Evolutionary conservation across 2,888 invertebrate species (phyloP).

Genomic region (Tanytarsus gracilentus): DNA sequence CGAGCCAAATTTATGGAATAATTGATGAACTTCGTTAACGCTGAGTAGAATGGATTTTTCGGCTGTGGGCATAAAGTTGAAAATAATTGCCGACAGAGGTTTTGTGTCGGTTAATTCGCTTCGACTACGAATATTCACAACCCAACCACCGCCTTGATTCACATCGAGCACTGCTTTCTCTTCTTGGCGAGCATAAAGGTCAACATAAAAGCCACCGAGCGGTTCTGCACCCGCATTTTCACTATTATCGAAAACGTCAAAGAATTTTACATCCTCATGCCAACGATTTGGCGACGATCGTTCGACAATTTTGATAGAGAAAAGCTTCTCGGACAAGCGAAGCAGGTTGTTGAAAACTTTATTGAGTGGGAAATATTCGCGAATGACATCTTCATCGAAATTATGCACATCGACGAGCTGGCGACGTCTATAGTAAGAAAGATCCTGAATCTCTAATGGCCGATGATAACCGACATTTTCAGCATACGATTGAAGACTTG

Average conservation of each 20-base stretch:
- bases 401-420: constrained; percentile 57
- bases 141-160: constrained; percentile 59
- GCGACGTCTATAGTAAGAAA: constrained; percentile 78
- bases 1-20: constrained; percentile 83
- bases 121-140: constrained; percentile 66
- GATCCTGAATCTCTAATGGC: constrained; percentile 69
- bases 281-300: constrained; percentile 59
- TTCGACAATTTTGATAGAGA: constrained; percentile 66
- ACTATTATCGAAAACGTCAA: constrained; percentile 64
- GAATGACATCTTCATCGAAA: constrained; percentile 60
- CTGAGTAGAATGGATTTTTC: constrained; percentile 61
- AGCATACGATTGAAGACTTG: constrained; percentile 63
- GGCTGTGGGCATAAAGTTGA: constrained; percentile 64
- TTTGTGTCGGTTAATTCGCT: constrained; percentile 54
- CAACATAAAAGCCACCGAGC: constrained; percentile 76
- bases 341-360: constrained; percentile 73
- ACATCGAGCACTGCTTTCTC: constrained; percentile 53
- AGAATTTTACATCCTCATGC: constrained; percentile 80
- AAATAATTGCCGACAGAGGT: constrained; percentile 73
- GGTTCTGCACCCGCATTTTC: constrained; percentile 42
- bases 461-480: constrained; percentile 56
- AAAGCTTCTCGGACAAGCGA: constrained; percentile 63
- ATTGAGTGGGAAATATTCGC: constrained; percentile 74
- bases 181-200: constrained; percentile 62
- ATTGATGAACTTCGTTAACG: constrained; percentile 61